Evolutionary conservation across 1,140 invertebrate genomes (phyloP), one percentile per base, ranked within the genome.

Genomic region (Drosophila sp.): DNA sequence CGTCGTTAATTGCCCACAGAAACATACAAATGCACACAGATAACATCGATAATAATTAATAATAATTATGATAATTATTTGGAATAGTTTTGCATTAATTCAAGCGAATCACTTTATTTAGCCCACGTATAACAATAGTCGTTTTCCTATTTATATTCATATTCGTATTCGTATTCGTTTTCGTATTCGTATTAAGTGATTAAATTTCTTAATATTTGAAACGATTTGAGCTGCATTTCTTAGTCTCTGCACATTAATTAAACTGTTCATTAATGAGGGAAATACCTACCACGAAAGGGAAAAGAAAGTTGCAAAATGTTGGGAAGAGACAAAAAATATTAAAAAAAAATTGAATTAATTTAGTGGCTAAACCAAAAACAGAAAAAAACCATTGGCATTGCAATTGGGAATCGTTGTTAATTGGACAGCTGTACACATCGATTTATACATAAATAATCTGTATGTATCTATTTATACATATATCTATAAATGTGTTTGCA

Each of bases 291-390:
- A 1, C 18, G 7, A 18, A 50, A 27, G 14, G 11, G 8, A 53
- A 53, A 34, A 54, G 66, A 70, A 70, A 70, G 66, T 70, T 63
- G 59, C 66, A 53, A 70, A 63, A 70, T 34, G 25, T 32, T n/a
- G n/a, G n/a, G n/a, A 25, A 53, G 38, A 40, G 21, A 9, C 9
- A 53, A 16, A 16, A 34, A 34, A 3, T 14, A 9, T 53, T 8
- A 40, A 40, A 56, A 13, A 40, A 40, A 56, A 56, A 40, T 36
- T 13, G 21, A 29, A 63, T 56, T 45, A 69, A 50, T 69, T 69
- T 69, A 62, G 62, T 25, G 45, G 62, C 29, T 46, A 43, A 65
- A 34, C 29, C 13, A 34, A 51, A 34, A 51, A 51, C n/a, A 50
- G n/a, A 32, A 43, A 29, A 4, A 29, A 29, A 29, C 3, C 27